Base-by-base conservation (phyloP, 2,888 invertebrate species). In the Nephrotoma guestfalica region DNA sequence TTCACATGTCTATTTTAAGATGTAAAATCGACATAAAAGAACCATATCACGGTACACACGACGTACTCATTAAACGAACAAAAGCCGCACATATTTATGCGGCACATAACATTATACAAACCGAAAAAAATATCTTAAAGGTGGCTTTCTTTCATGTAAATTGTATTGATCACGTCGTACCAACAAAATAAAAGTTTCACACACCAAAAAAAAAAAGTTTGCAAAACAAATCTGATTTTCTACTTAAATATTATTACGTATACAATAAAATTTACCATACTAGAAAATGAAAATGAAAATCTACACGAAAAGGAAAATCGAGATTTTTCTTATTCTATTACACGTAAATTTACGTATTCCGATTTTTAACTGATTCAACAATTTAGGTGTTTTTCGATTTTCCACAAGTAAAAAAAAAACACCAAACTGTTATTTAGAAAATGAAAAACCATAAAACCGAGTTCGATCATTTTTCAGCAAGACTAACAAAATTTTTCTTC, bases 221-320 rank as follows among this genome's bases (percentile, higher is more conserved):
- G 71, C 30, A 2, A 71, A 71, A 71, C 71, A 71, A 71, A 71
- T 71, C 71, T 71, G 71, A 71, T 71, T 71, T 71, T 71, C 71
- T 30, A 71, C 71, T 71, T 71, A 71, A 71, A 71, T 71, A 71
- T 71, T 71, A 71, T 71, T 71, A 71, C 71, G 71, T 71, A 30
- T 30, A 71, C 71, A 71, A 71, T 71, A 71, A 71, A 71, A 71
- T 71, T 71, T 71, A 71, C 30, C 71, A 71, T 71, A 18, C 18
- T 30, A 30, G 71, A 71, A 71, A 71, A 71, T 71, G 71, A 90
- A 42, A 84, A 83, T 83, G 30, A 71, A 71, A 71, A 15, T 83
- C 40, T 13, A 47, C 11, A 47, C 47, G 13, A 9, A 84, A 84
- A 84, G 13, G 13, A 84, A 84, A 84, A 42, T n/a, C n/a, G 2